A percentile compares a stretch with the other conserved stretches of the same genome.
phyloP scores from a whole-genome alignment of 2,797 vertebrate genomes.

The Gymnocypris eckloni region DNA sequence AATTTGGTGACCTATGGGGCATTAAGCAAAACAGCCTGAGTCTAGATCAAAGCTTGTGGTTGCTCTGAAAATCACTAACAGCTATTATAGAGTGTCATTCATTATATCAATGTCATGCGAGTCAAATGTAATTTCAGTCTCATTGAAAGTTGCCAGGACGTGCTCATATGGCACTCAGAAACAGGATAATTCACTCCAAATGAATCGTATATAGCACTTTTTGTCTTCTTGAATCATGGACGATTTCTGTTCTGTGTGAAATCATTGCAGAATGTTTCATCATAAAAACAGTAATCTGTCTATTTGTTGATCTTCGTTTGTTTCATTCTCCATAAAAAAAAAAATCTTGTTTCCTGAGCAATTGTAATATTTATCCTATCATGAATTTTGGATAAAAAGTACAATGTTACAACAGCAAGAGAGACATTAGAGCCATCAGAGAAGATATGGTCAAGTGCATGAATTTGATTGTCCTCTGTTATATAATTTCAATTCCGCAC shows the following conservation, averaged over 20 bases:
- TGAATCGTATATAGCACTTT: background rate
- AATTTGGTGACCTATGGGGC: conserved; percentile 26
- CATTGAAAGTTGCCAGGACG: background rate
- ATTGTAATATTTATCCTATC: background rate
- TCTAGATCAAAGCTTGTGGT: conserved; percentile 19
- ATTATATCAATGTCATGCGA: background rate
- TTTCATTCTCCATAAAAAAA: background rate
- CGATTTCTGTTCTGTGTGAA: background rate
- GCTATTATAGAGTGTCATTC: background rate
- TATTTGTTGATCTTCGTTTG: background rate
- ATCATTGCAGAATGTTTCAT: background rate
- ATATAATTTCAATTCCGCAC: background rate
- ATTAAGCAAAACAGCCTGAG: conserved; percentile 18
- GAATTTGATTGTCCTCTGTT: conserved; percentile 5
- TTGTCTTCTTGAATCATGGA: background rate
- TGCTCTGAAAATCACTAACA: background rate
- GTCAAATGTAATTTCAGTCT: conserved; percentile 9
- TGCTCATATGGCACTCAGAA: background rate
- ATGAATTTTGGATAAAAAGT: conserved; percentile 18
- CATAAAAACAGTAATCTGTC: background rate
- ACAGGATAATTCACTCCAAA: background rate
- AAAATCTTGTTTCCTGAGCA: background rate
- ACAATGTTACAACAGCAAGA: background rate
- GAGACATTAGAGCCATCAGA: background rate
- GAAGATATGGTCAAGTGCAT: conserved; percentile 22